Evolutionary conservation across 2,888 invertebrate genomes (phyloP).

Genomic region (Erebia ligea): DNA sequence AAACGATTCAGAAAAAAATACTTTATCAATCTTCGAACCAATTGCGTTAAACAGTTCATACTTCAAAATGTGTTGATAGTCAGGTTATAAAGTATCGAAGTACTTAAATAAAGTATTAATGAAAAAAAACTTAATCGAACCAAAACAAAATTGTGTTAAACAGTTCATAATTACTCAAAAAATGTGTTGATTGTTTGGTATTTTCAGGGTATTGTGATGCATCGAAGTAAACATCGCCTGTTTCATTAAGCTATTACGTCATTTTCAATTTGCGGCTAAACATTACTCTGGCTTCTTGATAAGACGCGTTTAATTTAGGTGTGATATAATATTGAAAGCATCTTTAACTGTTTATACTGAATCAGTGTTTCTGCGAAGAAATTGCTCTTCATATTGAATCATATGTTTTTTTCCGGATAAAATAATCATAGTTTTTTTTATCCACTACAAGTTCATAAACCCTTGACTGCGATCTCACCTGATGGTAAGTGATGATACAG

Average conservation of each 20-base stretch:
- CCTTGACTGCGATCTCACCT: too few relatives aligned
- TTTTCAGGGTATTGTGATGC: conserved; percentile 21
- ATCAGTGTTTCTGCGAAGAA: conserved; percentile 6
- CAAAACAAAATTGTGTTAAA: conserved; percentile 7
- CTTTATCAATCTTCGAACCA: too few relatives aligned
- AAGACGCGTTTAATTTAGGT: conserved; percentile 28
- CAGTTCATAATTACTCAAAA: conserved; percentile 16
- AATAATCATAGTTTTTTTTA: neutral
- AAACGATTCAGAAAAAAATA: too few relatives aligned
- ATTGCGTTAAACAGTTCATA: too few relatives aligned
- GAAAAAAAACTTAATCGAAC: conserved; percentile 12
- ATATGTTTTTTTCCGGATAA: neutral
- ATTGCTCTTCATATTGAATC: neutral
- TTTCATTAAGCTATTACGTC: conserved; percentile 31
- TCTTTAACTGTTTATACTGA: conserved; percentile 2
- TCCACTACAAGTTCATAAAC: too few relatives aligned
- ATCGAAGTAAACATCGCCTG: conserved; percentile 28
- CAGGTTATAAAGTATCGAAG: too few relatives aligned
- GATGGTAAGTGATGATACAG: too few relatives aligned
- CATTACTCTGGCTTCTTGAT: conserved; percentile 34
- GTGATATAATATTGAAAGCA: conserved; percentile 12
- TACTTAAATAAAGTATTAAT: too few relatives aligned
- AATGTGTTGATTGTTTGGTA: conserved; percentile 9
- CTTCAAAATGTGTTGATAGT: too few relatives aligned
- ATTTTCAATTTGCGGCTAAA: conserved; percentile 35